A percentile compares a stretch with the other conserved stretches of the same genome.
Evolutionary conservation across 1,140 invertebrate genomes (phyloP).

Genomic region (Pristionchus pacificus): DNA sequence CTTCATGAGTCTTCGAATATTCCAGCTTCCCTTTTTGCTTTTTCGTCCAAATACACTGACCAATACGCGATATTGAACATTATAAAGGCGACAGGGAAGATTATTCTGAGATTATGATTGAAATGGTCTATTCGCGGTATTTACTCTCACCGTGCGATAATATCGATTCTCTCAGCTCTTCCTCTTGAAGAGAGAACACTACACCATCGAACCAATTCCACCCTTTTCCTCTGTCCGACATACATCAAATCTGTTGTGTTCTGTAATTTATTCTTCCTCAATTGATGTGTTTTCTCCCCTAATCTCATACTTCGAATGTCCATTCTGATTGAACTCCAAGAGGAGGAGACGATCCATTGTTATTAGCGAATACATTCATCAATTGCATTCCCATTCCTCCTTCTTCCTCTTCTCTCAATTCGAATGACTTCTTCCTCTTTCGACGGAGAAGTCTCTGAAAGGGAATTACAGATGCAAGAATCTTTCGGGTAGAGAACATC

Average conservation of each 20-base stretch:
- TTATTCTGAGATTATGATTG: constrained; percentile 64
- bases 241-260: background rate
- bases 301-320: constrained; percentile 43
- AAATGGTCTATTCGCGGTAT: background rate
- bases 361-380: background rate
- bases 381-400: constrained; percentile 1
- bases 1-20: no score
- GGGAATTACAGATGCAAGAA: no score
- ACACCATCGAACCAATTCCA: constrained; percentile 55
- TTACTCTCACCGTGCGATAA: constrained; percentile 47
- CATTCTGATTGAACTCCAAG: constrained; percentile 35
- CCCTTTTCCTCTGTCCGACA: constrained; percentile 25
- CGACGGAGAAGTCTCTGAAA: constrained; percentile 24
- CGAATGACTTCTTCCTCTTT: constrained; percentile 27
- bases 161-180: constrained; percentile 56
- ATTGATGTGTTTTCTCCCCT: background rate
- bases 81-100: constrained; percentile 61
- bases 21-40: constrained; percentile 58
- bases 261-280: background rate
- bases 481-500: no score
- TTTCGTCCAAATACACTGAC: constrained; percentile 75
- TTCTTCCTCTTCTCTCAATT: constrained; percentile 21
- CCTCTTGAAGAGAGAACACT: constrained; percentile 50
- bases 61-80: constrained; percentile 84
- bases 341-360: no score